Evolutionary conservation across 2,113 vertebrate genomes (phyloP), one percentile per base, ranked within the genome.

Genomic region (Apodemus sylvaticus): DNA sequence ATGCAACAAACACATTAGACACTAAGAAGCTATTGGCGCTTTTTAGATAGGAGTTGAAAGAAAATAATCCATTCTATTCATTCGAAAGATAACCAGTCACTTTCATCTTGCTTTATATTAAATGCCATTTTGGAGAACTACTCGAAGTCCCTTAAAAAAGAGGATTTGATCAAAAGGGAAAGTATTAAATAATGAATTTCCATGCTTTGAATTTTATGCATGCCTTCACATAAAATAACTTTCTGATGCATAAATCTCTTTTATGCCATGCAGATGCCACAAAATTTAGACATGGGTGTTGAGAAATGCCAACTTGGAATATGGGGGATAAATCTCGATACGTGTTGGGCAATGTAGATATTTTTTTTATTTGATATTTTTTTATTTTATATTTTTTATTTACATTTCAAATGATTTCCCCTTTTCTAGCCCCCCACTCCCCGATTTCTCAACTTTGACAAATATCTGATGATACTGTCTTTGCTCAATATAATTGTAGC

Each of bases 21-120:
- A 92, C 19, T 95, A 92, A 97, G 86, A 88, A 19, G 31, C 13
- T 91, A 89, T 86, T 97, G 71, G 92, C 86, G 86, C 77, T 42
- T 34, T 76, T 85, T 55, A 76, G 76, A 73, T 89, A 90, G 53
- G 55, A 71, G 13, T 60, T 90, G 90, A 93, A 97, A 93, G 64
- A 85, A 94, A 97, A 95, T 96, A 97, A 96, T 94, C 89, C 53
- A 45, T 86, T 39, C 26, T 96, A 70, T 92, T 95, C 77, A 88
- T 87, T 24, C 77, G 34, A 60, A 86, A 94, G 39, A 70, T 93
- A 66, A 51, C 3, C 42, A 91, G 82, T 82, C 26, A 26, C 90
- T 97, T 96, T 97, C 66, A 95, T 96, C 89, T 97, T 92, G 26
- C 64, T 92, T 94, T 89, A 79, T 96, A 85, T 83, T 95, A 94